Evolutionary conservation across 1,140 invertebrate species (phyloP).

Genomic region (Sinella curviseta): DNA sequence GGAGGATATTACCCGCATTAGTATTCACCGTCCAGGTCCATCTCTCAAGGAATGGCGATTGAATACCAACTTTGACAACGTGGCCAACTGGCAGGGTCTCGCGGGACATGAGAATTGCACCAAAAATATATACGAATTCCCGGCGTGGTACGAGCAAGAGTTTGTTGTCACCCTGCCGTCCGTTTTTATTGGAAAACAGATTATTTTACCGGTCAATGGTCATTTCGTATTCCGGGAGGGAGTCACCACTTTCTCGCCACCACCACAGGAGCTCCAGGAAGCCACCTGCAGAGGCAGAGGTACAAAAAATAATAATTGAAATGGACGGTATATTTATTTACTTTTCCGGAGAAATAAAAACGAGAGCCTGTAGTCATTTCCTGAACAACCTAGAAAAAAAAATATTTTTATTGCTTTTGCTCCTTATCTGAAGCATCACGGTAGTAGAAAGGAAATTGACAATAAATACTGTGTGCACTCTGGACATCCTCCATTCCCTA

Average conservation of each 20-base stretch:
- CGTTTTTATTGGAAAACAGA: conserved; percentile 43
- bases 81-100: conserved; percentile 44
- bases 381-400: no score
- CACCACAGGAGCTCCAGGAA: not conserved
- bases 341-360: no score
- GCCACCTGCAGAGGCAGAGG: conserved; percentile 39
- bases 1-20: not conserved
- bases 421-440: no score
- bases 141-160: conserved; percentile 37
- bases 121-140: conserved; percentile 46
- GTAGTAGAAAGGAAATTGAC: no score
- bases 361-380: no score
- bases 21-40: not conserved
- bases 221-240: conserved; percentile 48
- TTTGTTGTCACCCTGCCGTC: conserved; percentile 41
- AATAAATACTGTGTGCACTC: no score
- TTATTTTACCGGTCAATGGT: conserved; percentile 47
- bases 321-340: not conserved
- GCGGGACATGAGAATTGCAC: conserved; percentile 39
- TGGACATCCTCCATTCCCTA: no score
- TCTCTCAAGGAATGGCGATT: conserved; percentile 31
- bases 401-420: no score
- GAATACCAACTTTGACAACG: conserved; percentile 47
- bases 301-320: conserved; percentile 16
- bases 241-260: conserved; percentile 33